Base-by-base conservation (phyloP, 2,888 invertebrate species). In the Terebella lapidaria region DNA sequence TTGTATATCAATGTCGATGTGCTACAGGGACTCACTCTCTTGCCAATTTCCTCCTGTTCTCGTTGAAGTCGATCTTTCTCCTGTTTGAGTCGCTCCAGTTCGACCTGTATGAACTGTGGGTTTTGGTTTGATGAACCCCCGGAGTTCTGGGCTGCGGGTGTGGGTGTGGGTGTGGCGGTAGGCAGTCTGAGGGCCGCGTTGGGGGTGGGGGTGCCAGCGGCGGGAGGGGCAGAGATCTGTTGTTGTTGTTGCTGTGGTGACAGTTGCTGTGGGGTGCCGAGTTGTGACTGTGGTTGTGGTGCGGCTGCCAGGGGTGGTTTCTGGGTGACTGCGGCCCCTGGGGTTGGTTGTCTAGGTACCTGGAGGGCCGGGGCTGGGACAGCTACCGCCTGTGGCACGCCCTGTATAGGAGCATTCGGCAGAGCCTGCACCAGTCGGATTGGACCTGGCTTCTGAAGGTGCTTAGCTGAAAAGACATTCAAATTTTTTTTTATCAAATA, bases 41-140 rank as follows among this genome's bases (percentile, higher is more conserved):
- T 51, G 15, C 54, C 55, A 22, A 68, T 63, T 20, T 69, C 68
- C 28, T 64, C 61, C 57, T 68, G 68, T 56, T 64, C 60, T 42
- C 68, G 66, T 29, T 60, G 57, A 15, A 68, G 58, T 29, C 61
- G 60, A 20, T 63, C 64, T 28, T 62, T 62, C 26, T 68, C 63
- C 47, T 56, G 56, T 29, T 68, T 62, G 4, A 68, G 61, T 42
- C 60, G 42, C 52, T 61, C 62, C 26, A 68, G 61, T 51, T 68
- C 62, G 10, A 57, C 25, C 5, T 57, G 59, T 42, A 67, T 58
- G 28, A 46, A 56, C 42, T 64, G 63, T 20, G 52, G 56, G 24
- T 59, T 60, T 2, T 47, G 35, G 46, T 45, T 24, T 27, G 61
- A 46, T 27, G 53, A 28, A 20, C 61, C 22, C 28, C 46, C 54